A percentile compares a stretch with the other conserved stretches of the same genome.
These are phyloP conservation scores for Acipenser transmontanus DNA, from an alignment of 2,797 vertebrate genomes.

Conservation along the genomic window DNA sequence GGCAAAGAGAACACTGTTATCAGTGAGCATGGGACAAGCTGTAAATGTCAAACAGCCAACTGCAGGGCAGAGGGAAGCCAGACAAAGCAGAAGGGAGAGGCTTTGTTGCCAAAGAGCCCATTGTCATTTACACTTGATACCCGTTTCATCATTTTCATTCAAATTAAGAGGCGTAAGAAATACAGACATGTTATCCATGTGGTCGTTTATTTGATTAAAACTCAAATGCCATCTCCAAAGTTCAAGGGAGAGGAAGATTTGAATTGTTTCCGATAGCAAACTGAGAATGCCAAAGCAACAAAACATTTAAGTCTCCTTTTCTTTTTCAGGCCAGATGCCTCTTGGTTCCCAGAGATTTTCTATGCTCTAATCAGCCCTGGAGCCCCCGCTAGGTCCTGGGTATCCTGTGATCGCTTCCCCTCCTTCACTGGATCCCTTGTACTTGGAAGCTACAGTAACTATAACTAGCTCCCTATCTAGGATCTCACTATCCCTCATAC, in stretches of 20 bases:
- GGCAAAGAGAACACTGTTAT: background rate
- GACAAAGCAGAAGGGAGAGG: constrained; percentile 1
- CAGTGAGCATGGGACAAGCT: background rate
- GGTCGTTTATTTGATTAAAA: constrained; percentile 9
- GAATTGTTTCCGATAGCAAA: background rate
- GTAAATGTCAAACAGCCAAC: constrained; percentile 7
- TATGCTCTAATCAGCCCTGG: background rate
- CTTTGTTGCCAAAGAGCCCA: constrained; percentile 9
- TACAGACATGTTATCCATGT: background rate
- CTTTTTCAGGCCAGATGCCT: background rate
- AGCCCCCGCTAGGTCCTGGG: background rate
- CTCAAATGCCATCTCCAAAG: background rate
- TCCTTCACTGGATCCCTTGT: background rate
- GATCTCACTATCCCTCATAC: too few species aligned
- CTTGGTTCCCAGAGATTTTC: background rate
- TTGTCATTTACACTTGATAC: background rate
- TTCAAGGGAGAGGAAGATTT: background rate
- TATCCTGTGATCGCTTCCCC: background rate
- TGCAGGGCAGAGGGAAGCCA: background rate
- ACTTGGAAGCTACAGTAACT: background rate
- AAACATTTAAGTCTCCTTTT: background rate
- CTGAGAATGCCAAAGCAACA: constrained; percentile 4
- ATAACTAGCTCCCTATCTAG: background rate
- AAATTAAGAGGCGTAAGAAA: background rate
- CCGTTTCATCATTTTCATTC: constrained; percentile 8